These are phyloP conservation scores for Nasonia longicornis DNA, from an alignment of 1,140 invertebrate genomes.

Conservation along the genomic window DNA sequence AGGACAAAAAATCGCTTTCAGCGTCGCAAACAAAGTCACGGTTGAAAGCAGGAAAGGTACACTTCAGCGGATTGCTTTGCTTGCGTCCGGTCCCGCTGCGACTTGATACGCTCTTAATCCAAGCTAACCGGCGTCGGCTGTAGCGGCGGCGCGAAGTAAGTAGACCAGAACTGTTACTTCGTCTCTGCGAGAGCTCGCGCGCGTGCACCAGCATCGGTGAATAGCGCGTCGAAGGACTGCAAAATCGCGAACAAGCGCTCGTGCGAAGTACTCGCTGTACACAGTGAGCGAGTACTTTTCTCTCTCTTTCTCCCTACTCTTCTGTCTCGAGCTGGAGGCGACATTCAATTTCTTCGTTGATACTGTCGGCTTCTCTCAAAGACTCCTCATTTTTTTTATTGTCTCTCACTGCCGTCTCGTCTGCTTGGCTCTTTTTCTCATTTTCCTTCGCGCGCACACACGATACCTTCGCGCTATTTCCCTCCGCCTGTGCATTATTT, in stretches of 20 bases:
- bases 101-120: constrained; percentile 52
- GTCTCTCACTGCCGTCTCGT: neutral
- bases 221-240: neutral
- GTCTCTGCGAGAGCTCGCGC: neutral
- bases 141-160: constrained; percentile 49
- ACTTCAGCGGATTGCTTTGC: constrained; percentile 40
- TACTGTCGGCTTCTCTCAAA: constrained; percentile 8
- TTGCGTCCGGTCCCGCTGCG: constrained; percentile 41
- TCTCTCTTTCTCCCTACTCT: neutral
- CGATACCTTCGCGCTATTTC: neutral
- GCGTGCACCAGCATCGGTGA: neutral
- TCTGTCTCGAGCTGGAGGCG: neutral
- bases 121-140: constrained; percentile 43
- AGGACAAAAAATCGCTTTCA: no score
- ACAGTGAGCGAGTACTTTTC: constrained; percentile 27
- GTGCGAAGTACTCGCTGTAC: constrained; percentile 7
- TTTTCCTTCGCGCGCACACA: neutral
- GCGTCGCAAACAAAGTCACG: neutral
- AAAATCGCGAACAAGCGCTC: constrained; percentile 28
- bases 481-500: constrained; percentile 6
- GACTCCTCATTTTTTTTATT: constrained; percentile 2
- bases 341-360: constrained; percentile 37
- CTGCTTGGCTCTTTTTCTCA: constrained; percentile 1
- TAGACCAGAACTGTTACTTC: constrained; percentile 49
- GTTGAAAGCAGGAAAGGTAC: neutral